phyloP scores from a whole-genome alignment of 2,113 vertebrate species.

The Xiphorhynchus elegans region DNA sequence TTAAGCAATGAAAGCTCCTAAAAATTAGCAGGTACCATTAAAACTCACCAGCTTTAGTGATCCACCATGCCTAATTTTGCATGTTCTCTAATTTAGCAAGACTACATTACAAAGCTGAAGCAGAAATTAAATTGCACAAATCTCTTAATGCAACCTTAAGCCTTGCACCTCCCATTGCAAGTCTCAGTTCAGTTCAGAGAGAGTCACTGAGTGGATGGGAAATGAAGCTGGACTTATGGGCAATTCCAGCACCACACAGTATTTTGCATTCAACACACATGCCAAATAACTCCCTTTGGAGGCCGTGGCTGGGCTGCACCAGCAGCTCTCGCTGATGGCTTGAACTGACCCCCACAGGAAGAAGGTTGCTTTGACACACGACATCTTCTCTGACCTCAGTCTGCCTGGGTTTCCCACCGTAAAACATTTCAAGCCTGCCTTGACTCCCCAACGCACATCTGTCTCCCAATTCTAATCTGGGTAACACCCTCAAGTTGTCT shows the following conservation, averaged over 20 bases:
- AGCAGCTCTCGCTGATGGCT: neutral
- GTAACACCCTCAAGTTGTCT: neutral
- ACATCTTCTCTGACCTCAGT: neutral
- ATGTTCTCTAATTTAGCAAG: neutral
- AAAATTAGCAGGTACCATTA: neutral
- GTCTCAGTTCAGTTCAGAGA: neutral
- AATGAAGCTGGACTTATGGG: neutral
- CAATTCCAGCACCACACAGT: neutral
- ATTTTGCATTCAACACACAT: neutral
- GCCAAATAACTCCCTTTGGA: neutral
- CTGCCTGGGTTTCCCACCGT: neutral
- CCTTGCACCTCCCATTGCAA: neutral
- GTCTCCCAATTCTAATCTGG: neutral
- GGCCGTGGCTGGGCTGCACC: fast-evolving
- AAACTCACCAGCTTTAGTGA: neutral
- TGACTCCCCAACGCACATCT: neutral
- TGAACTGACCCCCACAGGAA: neutral
- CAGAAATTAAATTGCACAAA: neutral
- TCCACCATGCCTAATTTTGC: neutral
- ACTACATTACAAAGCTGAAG: neutral
- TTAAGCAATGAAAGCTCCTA: neutral
- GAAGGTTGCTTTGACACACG: fast-evolving
- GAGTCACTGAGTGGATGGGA: neutral
- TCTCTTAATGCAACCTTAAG: neutral
- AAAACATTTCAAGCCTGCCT: neutral